These are phyloP conservation scores for Actinostola sp. DNA, from an alignment of 92 coral and sea anemone species.

Conservation along the genomic window DNA sequence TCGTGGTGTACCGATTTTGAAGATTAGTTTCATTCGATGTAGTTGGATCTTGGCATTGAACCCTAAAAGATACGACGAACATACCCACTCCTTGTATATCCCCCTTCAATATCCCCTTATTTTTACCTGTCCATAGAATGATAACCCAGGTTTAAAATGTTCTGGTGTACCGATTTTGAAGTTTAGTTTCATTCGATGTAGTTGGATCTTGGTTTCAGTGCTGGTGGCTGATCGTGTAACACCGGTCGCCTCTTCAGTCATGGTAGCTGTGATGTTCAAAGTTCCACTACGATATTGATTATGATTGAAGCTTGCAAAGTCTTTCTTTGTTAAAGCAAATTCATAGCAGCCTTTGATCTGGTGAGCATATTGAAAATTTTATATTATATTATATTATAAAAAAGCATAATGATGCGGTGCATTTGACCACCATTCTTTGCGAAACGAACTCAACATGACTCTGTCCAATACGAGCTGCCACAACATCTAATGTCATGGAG, in stretches of 20 bases:
- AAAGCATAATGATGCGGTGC: too few species aligned
- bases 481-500: too few species aligned
- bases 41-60: neutral
- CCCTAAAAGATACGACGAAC: too few species aligned
- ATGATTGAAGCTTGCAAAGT: conserved; percentile 17
- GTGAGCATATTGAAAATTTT: neutral
- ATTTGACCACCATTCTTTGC: too few species aligned
- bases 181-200: conserved; percentile 44
- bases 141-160: conserved; percentile 82
- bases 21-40: conserved; percentile 48
- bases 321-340: conserved; percentile 56
- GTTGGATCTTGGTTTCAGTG: conserved; percentile 37
- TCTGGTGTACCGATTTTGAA: conserved; percentile 65
- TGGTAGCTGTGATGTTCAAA: conserved; percentile 60
- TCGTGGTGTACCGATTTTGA: conserved; percentile 61
- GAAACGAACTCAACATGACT: too few species aligned
- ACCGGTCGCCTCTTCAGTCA: conserved; percentile 84
- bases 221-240: conserved; percentile 64
- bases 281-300: conserved; percentile 18
- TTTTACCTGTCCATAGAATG: conserved; percentile 82
- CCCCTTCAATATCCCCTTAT: too few species aligned
- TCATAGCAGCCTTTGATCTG: conserved; percentile 89
- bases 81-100: too few species aligned
- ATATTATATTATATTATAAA: too few species aligned
- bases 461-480: too few species aligned